Evolutionary conservation across 1,140 invertebrate species (phyloP).

Genomic region (Platorchestia sp.): DNA sequence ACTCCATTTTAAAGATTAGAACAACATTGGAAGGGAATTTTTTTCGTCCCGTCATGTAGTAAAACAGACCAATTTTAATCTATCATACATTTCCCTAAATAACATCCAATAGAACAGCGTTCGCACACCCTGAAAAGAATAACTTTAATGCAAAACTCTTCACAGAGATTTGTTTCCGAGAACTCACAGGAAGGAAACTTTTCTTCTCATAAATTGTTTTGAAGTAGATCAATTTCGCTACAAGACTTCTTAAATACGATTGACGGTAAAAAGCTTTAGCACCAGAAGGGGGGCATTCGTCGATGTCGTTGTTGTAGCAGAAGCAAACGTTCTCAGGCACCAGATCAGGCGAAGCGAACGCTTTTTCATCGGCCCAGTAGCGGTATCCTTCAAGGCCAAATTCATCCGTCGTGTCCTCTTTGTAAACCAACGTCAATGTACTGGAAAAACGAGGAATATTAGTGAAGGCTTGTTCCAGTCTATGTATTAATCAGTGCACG

Average conservation of each 20-base stretch:
- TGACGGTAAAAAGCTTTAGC: neutral
- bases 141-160: too few relatives aligned
- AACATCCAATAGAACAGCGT: too few relatives aligned
- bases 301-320: constrained; percentile 51
- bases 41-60: too few relatives aligned
- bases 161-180: too few relatives aligned
- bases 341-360: constrained; percentile 63
- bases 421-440: constrained; percentile 64
- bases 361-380: constrained; percentile 63
- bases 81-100: too few relatives aligned
- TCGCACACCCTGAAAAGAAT: too few relatives aligned
- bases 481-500: neutral
- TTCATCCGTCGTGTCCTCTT: constrained; percentile 61
- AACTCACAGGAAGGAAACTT: too few relatives aligned
- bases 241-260: neutral
- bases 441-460: constrained; percentile 47
- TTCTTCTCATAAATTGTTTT: neutral
- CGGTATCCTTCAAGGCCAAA: constrained; percentile 62
- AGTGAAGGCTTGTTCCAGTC: neutral
- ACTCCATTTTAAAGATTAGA: too few relatives aligned
- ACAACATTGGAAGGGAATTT: too few relatives aligned
- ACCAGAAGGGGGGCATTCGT: constrained; percentile 61
- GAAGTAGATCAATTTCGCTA: neutral
- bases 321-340: constrained; percentile 67
- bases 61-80: too few relatives aligned